Base-by-base conservation (phyloP, 2,113 vertebrate genomes). In the Pygoscelis antarcticus region DNA sequence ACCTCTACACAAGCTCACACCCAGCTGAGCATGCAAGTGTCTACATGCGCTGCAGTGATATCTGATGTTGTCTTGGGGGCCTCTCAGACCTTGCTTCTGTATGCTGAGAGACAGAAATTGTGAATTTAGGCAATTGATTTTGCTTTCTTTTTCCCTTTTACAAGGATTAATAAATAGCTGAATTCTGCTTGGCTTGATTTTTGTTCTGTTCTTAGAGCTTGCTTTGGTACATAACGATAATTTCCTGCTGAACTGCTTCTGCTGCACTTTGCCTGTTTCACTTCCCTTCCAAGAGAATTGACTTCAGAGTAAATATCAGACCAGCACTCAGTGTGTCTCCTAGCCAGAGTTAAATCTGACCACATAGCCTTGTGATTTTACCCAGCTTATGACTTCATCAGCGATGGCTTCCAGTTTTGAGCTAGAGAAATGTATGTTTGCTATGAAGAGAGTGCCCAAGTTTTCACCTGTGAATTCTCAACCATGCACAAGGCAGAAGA, bases 231-330 rank as follows among this genome's bases (percentile, higher is more conserved):
- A 89, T 82, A 85, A 80, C 13, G 51, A 92, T 87, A 71, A 91
- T 96, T 98, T 96, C 94, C 94, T 96, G 92, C 90, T 78, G 65
- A 94, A 92, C 71, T 93, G 86, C 82, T 96, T 96, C 80, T 91
- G 78, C 77, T 90, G 90, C 82, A 79, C 61, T 96, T 93, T 77
- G 93, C 69, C 87, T 91, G 78, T 98, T 97, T 98, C 97, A 97
- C 96, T 97, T 96, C 97, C 95, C 87, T 95, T 93, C 70, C 54
- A 91, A 64, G 54, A 96, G 60, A 93, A 74, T 60, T 49, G 38
- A 82, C 69, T 97, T 52, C 18, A 71, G 87, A 89, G 72, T 65
- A 93, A 87, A 79, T 84, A 83, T 7, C 34, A 68, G 49, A 89
- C 23, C 51, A 95, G 83, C 38, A 36, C 46, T 76, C 47, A 23